phyloP scores from a whole-genome alignment of 2,888 invertebrate genomes.

The Ceraclea dissimilis region DNA sequence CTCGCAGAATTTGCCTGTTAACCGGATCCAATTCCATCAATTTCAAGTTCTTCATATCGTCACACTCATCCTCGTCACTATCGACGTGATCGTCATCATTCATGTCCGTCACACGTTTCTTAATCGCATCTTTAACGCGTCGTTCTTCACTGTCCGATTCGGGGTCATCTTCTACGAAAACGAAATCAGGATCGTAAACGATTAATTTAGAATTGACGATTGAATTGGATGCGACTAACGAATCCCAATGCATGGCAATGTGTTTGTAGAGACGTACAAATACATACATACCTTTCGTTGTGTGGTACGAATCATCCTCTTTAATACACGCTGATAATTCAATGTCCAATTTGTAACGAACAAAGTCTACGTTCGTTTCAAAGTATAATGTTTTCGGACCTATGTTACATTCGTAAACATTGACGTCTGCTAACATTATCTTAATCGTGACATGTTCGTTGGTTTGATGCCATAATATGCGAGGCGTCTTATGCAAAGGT shows the following conservation, averaged over 20 bases:
- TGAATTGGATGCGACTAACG: constrained; percentile 30
- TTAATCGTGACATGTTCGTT: constrained; percentile 33
- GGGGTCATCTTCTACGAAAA: constrained; percentile 3
- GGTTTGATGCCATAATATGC: constrained; percentile 36
- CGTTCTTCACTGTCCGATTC: constrained; percentile 1
- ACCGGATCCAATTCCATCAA: not conserved
- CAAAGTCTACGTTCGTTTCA: constrained; percentile 30
- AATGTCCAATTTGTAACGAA: constrained; percentile 36
- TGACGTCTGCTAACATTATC: constrained; percentile 36
- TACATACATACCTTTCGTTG: constrained; percentile 39
- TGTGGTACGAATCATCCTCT: constrained; percentile 30
- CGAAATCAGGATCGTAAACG: constrained; percentile 14
- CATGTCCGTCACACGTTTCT: not conserved
- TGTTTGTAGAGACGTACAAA: constrained; percentile 34
- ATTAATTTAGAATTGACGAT: constrained; percentile 35
- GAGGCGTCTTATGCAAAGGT: constrained; percentile 33
- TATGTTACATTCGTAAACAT: constrained; percentile 34
- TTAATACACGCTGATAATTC: constrained; percentile 39
- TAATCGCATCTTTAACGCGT: not conserved
- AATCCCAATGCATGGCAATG: constrained; percentile 35
- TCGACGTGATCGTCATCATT: constrained; percentile 3
- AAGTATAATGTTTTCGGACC: constrained; percentile 33
- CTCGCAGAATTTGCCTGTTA: not conserved
- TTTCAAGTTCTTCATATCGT: not conserved
- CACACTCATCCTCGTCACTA: constrained; percentile 3